Base-by-base conservation (phyloP, 2,113 vertebrate genomes). In the Austrofundulus limnaeus region DNA sequence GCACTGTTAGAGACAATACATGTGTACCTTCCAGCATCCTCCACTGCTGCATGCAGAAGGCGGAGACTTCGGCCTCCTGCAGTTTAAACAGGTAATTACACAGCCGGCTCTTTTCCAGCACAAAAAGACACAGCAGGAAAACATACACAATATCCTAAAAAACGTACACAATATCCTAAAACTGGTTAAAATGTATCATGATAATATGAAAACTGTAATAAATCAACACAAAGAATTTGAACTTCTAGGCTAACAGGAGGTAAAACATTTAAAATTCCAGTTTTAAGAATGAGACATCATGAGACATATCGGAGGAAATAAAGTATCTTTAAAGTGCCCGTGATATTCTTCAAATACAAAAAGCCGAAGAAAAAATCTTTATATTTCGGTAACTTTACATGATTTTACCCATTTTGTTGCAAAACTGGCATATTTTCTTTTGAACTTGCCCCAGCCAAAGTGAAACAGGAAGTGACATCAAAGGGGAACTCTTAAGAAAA, bases 1-100 rank as follows among this genome's bases (percentile, higher is more conserved):
- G 94, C 97, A 37, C 90, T 80, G 7, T 95, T 99, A 21, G 92
- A 94, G 24, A 94, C 95, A 0, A 98, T 66, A 25, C 97, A 99
- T 0, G 91, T 94, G 28, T 98, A 98, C 31, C 49, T 94, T 72
- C 95, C 96, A 54, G 92, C 90, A 19, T 98, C 94, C 11, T 92
- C 92, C 0, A 69, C 61, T 11, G 85, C 74, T 1, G 85, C 74
- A 9, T 95, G 94, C 69, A 93, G 92, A 57, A 98, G 74, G 20
- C 94, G 94, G 16, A 98, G 88, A 0, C 80, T 94, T 28, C 94
- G 90, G 3, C 96, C 96, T 14, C 96, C 96, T 98, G 19, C 9
- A 55, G 17, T 34, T 80, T 24, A 78, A 68, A 68, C 4, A 46
- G 19, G 34, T 28, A 10, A 48, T 74, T 45, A 2, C 10, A 11